These are phyloP conservation scores for Chrysodeixis includens DNA, from an alignment of 2,888 invertebrate genomes.

Conservation along the genomic window DNA sequence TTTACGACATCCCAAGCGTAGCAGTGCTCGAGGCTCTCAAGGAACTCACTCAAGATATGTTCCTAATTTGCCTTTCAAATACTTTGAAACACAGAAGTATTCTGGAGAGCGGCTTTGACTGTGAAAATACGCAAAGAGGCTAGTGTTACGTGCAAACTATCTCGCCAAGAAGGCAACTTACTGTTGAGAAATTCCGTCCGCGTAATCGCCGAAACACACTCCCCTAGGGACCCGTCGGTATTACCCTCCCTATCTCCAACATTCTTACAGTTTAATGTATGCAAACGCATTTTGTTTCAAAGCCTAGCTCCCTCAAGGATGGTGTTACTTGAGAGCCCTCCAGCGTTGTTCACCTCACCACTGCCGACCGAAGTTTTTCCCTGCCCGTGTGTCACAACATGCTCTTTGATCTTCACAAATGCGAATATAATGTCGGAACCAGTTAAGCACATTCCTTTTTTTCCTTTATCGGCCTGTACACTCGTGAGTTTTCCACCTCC, in stretches of 20 bases:
- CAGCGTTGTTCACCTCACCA: slow-evolving; percentile 77
- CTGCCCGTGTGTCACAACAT: slow-evolving; percentile 82
- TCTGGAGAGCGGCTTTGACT: slow-evolving; percentile 81
- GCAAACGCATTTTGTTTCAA: slow-evolving; percentile 90
- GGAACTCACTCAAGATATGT: slow-evolving; percentile 77
- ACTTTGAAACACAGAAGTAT: slow-evolving; percentile 85
- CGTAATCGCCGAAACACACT: slow-evolving; percentile 88
- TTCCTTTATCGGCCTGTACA: slow-evolving; percentile 76
- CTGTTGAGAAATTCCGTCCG: slow-evolving; percentile 84
- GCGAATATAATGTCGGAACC: slow-evolving; percentile 87
- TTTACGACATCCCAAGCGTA: slow-evolving; percentile 72
- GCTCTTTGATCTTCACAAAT: slow-evolving; percentile 88
- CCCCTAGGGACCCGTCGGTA: slow-evolving; percentile 78
- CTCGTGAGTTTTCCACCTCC: slow-evolving; percentile 67
- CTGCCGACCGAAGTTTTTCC: slow-evolving; percentile 79
- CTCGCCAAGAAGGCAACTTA: slow-evolving; percentile 80
- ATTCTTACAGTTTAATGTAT: slow-evolving; percentile 89
- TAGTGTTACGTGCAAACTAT: slow-evolving; percentile 87
- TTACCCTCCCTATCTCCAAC: slow-evolving; percentile 86
- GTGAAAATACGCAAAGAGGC: slow-evolving; percentile 83
- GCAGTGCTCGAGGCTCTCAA: slow-evolving; percentile 64
- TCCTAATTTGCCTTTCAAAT: slow-evolving; percentile 88
- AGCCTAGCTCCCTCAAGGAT: slow-evolving; percentile 86
- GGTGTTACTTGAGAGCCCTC: slow-evolving; percentile 84
- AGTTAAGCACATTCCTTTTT: slow-evolving; percentile 80